These are phyloP conservation scores for Syngnathus typhle DNA, from an alignment of 2,113 vertebrate genomes.

Conservation along the genomic window DNA sequence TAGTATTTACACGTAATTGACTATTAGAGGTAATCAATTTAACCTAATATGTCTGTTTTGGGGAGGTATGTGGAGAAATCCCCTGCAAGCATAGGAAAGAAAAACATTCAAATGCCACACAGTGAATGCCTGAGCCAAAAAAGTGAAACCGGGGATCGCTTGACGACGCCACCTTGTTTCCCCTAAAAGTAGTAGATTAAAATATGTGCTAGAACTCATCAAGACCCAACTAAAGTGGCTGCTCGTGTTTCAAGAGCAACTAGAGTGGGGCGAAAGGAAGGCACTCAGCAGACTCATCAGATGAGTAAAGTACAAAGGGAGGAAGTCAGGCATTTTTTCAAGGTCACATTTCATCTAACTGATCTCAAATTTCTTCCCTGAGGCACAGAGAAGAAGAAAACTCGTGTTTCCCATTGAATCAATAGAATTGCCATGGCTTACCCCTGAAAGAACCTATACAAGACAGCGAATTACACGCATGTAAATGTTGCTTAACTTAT, in stretches of 20 bases:
- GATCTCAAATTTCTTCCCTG: slow-evolving; percentile 52
- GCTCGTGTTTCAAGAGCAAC: slow-evolving; percentile 57
- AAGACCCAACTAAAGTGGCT: slow-evolving; percentile 62
- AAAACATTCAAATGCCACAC: neutral
- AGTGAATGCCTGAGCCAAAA: neutral
- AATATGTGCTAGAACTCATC: slow-evolving; percentile 16
- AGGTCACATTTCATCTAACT: slow-evolving; percentile 44
- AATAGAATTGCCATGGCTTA: slow-evolving; percentile 17
- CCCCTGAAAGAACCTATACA: neutral
- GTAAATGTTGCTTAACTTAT: neutral
- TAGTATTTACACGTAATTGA: slow-evolving; percentile 37
- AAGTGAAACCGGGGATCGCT: neutral
- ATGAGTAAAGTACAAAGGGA: neutral
- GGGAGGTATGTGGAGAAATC: neutral
- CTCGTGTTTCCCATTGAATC: slow-evolving; percentile 35
- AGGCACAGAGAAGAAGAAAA: slow-evolving; percentile 42
- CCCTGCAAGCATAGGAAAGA: neutral
- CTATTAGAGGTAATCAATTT: neutral
- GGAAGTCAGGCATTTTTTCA: slow-evolving; percentile 30
- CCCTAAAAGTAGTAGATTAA: neutral
- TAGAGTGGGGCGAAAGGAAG: slow-evolving; percentile 6
- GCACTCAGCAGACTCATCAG: slow-evolving; percentile 1
- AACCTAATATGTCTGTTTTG: neutral
- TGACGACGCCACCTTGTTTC: neutral
- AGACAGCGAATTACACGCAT: neutral